Evolutionary conservation across 23 tunicate genomes (phyloP).

Genomic region (Trididemnum clinides): DNA sequence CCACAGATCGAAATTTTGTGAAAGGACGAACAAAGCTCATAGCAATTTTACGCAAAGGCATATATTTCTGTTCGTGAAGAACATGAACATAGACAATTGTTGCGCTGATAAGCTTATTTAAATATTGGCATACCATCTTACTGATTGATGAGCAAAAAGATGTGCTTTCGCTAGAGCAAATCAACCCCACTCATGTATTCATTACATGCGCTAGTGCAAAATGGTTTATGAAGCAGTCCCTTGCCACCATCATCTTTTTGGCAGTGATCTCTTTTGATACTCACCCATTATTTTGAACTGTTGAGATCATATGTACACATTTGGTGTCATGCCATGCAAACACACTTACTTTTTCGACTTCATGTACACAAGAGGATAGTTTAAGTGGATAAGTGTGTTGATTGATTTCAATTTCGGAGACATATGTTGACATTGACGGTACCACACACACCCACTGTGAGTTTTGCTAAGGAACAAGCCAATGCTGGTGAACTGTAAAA

Average conservation of each 20-base stretch:
- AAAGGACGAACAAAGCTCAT: neutral
- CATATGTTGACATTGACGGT: slow-evolving; percentile 34
- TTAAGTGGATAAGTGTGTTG: neutral
- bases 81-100: slow-evolving; percentile 16
- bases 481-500: neutral
- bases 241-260: neutral
- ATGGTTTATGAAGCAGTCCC: neutral
- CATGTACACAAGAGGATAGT: slow-evolving; percentile 17
- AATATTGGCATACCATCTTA: neutral
- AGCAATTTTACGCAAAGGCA: neutral
- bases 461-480: neutral
- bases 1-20: neutral
- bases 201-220: neutral
- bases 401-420: neutral
- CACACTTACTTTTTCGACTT: neutral
- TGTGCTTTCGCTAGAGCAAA: neutral
- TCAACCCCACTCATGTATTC: slow-evolving; percentile 23
- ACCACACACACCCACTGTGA: slow-evolving; percentile 19
- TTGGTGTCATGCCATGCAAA: slow-evolving; percentile 41
- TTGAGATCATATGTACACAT: neutral
- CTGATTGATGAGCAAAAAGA: slow-evolving; percentile 11
- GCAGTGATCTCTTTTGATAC: neutral
- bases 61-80: neutral
- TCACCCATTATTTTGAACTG: neutral
- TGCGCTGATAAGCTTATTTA: neutral